Evolutionary conservation across 2,888 invertebrate genomes (phyloP).

Genomic region (Thereva unica): DNA sequence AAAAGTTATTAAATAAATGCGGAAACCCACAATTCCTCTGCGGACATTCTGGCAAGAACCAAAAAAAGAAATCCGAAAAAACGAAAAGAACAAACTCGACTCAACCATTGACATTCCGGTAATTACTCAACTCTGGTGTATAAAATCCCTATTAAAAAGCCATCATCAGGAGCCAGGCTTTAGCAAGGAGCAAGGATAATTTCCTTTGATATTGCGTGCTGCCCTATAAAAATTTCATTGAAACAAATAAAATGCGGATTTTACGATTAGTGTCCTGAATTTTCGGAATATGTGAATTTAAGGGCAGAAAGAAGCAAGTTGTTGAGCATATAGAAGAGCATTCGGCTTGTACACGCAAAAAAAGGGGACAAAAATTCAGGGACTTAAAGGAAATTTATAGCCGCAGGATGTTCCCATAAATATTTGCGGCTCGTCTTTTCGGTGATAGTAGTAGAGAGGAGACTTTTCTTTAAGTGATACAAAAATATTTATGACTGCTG

Average conservation of each 20-base stretch:
- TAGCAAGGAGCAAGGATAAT: too few relatives aligned
- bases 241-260: conserved; percentile 10
- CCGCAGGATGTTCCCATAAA: conserved; percentile 18
- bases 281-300: neutral
- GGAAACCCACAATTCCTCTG: too few relatives aligned
- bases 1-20: too few relatives aligned
- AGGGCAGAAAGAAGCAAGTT: neutral
- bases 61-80: too few relatives aligned
- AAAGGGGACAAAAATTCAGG: neutral
- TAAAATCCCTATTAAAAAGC: too few relatives aligned
- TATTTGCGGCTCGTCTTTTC: conserved; percentile 23
- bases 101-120: too few relatives aligned
- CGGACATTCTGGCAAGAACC: too few relatives aligned
- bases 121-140: too few relatives aligned
- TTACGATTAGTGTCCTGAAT: conserved; percentile 4
- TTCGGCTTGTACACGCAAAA: neutral
- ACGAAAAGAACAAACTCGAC: too few relatives aligned
- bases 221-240: conserved; percentile 10
- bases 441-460: conserved; percentile 16
- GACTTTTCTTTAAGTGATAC: conserved; percentile 28
- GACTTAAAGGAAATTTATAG: conserved; percentile 22
- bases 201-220: too few relatives aligned
- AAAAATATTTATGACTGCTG: conserved; percentile 32
- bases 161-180: too few relatives aligned
- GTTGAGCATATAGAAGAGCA: neutral